These are phyloP conservation scores for Palythoa grandiflora DNA, from an alignment of 92 coral and sea anemone genomes.

Conservation along the genomic window DNA sequence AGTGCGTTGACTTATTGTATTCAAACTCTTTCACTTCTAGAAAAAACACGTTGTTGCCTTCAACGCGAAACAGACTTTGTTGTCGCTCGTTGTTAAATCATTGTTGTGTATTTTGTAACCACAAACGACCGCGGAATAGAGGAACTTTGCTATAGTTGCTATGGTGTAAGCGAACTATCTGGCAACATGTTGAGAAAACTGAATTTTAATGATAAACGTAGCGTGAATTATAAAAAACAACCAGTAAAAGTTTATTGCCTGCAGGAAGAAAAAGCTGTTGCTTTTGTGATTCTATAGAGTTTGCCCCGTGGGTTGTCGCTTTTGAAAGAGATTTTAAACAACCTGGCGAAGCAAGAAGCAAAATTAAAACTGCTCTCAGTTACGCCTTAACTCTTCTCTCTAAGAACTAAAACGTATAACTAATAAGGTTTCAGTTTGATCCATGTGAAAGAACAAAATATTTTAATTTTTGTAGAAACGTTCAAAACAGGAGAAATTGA, in stretches of 20 bases:
- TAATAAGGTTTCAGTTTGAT: too few species aligned
- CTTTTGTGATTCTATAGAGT: not conserved
- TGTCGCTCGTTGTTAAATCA: not conserved
- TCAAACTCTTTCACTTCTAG: too few species aligned
- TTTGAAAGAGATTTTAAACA: not conserved
- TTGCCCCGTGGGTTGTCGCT: conserved; percentile 3
- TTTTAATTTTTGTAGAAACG: too few species aligned
- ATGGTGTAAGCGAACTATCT: conserved; percentile 32
- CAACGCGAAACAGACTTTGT: not conserved
- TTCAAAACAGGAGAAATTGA: too few species aligned
- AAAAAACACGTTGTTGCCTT: not conserved
- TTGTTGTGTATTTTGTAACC: not conserved
- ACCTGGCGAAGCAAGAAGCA: not conserved
- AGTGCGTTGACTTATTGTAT: too few species aligned
- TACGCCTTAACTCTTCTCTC: too few species aligned
- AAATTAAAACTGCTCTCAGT: too few species aligned
- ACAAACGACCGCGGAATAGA: not conserved
- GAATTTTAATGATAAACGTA: conserved; percentile 36
- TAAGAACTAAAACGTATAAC: too few species aligned
- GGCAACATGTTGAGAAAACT: conserved; percentile 5
- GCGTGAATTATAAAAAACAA: not conserved
- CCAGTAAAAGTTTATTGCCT: not conserved
- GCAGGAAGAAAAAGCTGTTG: not conserved
- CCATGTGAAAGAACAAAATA: too few species aligned
- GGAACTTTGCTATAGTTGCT: conserved; percentile 22